Percentiles rank a stretch among this genome's conserved stretches.
Conservation (phyloP, 2,888 invertebrate species). For the Nephrotoma guestfalica region DNA sequence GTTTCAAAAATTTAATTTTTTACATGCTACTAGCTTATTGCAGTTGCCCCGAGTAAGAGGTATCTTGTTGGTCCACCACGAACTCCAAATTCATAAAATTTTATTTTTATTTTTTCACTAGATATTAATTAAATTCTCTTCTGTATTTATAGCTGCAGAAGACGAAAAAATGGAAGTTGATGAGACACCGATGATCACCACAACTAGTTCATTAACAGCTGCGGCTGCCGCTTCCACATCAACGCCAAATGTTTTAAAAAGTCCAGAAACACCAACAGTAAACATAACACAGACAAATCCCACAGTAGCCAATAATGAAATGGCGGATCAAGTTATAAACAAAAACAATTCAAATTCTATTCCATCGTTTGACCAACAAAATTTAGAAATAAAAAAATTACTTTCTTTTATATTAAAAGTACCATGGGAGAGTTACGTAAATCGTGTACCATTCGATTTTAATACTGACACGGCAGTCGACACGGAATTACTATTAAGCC, state of each 20-base stretch:
- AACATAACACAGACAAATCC: neutral
- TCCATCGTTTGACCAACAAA: neutral
- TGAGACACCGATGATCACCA: neutral
- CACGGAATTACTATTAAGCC: neutral
- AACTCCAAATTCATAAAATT: neutral
- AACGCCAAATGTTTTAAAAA: neutral
- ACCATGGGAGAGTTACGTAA: neutral
- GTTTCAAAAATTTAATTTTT: too few relatives aligned
- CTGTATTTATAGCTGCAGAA: neutral
- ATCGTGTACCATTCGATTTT: neutral
- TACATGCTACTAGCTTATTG: too few relatives aligned
- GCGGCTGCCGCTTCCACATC: neutral
- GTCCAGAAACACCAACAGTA: neutral
- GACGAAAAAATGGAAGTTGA: neutral
- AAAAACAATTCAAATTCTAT: neutral
- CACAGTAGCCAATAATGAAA: neutral
- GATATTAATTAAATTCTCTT: neutral
- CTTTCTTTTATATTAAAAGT: constrained; percentile 3
- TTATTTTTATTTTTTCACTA: neutral
- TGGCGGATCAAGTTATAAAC: neutral
- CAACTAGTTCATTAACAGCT: neutral
- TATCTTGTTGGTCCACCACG: neutral
- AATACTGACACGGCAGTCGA: neutral
- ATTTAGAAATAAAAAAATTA: constrained; percentile 3
- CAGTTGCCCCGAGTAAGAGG: too few relatives aligned